Conservation (phyloP, 2,888 invertebrate genomes). For the Apodemia zela region DNA sequence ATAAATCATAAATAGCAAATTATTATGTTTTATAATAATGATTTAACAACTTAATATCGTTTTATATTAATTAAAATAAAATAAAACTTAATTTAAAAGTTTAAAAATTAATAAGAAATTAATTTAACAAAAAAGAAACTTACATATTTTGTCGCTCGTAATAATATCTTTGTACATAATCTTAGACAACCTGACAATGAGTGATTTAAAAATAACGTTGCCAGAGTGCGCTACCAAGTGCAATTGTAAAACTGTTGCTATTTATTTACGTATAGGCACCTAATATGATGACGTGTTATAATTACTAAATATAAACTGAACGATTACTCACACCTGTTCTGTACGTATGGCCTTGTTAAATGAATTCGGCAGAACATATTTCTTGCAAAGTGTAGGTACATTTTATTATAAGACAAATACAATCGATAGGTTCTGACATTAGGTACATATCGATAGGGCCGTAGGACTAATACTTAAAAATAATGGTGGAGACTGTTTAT, state of each 20-base stretch:
- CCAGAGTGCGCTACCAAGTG: not conserved
- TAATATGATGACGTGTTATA: not conserved
- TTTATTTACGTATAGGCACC: not conserved
- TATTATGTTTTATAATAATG: too few species aligned
- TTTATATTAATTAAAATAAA: too few species aligned
- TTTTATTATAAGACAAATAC: not conserved
- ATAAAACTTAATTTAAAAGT: too few species aligned
- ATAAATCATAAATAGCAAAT: too few species aligned
- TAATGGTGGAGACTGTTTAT: too few species aligned
- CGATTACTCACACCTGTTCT: not conserved
- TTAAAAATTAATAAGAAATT: too few species aligned
- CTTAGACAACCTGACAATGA: not conserved
- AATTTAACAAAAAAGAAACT: conserved; percentile 1
- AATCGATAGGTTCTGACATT: too few species aligned
- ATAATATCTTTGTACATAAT: conserved; percentile 11
- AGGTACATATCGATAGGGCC: too few species aligned
- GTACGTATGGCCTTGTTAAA: not conserved
- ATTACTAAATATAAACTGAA: not conserved
- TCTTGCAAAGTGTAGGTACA: not conserved
- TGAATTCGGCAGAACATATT: not conserved
- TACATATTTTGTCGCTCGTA: conserved; percentile 10
- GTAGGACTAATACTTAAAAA: too few species aligned
- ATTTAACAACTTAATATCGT: too few species aligned
- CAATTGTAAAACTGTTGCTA: not conserved
- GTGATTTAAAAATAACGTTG: conserved; percentile 2